These are phyloP conservation scores for Desmophyllum pertusum DNA, from an alignment of 92 coral and sea anemone genomes.

Conservation along the genomic window DNA sequence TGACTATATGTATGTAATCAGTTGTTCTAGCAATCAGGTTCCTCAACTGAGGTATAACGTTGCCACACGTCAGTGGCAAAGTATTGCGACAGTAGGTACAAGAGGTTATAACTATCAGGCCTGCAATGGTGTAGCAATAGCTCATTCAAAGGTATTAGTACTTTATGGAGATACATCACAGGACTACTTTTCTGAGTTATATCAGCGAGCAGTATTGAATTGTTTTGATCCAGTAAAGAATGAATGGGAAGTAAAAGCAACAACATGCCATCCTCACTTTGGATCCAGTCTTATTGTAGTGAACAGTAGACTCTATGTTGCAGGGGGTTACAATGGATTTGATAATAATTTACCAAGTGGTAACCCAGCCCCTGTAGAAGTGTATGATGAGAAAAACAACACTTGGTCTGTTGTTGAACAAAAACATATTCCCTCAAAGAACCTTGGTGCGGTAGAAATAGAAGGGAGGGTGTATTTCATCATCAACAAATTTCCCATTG, in stretches of 20 bases:
- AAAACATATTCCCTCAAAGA: too few relatives aligned
- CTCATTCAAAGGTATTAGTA: slow-evolving; percentile 11
- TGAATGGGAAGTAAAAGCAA: background rate
- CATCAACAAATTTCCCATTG: too few relatives aligned
- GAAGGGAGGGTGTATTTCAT: too few relatives aligned
- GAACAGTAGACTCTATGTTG: slow-evolving; percentile 16
- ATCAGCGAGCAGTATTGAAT: background rate
- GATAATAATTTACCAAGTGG: too few relatives aligned
- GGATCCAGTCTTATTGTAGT: slow-evolving; percentile 25
- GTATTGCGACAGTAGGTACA: background rate
- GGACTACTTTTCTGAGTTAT: background rate
- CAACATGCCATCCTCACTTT: slow-evolving; percentile 27
- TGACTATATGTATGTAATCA: background rate
- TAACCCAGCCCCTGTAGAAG: background rate
- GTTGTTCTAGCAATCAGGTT: background rate
- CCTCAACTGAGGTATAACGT: slow-evolving; percentile 19
- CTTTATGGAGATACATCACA: background rate
- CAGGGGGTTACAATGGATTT: slow-evolving; percentile 28
- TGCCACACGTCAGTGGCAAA: background rate
- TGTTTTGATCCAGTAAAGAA: slow-evolving; percentile 26
- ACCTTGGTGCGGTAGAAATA: too few relatives aligned
- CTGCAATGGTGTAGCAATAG: background rate
- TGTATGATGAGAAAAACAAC: too few relatives aligned
- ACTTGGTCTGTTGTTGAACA: too few relatives aligned
- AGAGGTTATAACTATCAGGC: background rate